phyloP scores from a whole-genome alignment of 37 sponge, comb jelly and placozoan genomes.

The Agelas oroides region DNA sequence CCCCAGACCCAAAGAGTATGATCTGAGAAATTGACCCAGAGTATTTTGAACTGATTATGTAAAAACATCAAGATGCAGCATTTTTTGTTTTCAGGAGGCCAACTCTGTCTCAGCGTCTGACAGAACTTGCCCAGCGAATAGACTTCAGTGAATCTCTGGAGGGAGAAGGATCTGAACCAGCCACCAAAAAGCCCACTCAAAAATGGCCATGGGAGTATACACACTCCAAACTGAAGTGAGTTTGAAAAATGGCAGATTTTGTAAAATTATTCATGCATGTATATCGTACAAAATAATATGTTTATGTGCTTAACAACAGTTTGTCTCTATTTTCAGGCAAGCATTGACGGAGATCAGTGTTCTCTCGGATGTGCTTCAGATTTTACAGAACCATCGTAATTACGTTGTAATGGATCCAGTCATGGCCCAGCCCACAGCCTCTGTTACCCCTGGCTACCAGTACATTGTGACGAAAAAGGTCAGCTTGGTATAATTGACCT shows the following conservation, averaged over 20 bases:
- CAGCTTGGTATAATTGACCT: background rate
- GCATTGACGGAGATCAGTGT: constrained; percentile 81
- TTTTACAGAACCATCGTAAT: constrained; percentile 60
- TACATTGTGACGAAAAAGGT: constrained; percentile 73
- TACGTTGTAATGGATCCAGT: constrained; percentile 74
- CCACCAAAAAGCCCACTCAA: constrained; percentile 51
- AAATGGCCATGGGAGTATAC: constrained; percentile 79
- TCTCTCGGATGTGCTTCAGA: constrained; percentile 69
- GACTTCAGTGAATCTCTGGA: constrained; percentile 52
- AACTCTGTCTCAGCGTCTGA: constrained; percentile 71
- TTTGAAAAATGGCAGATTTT: too few relatives aligned
- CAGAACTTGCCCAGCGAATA: constrained; percentile 69
- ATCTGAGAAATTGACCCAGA: too few relatives aligned
- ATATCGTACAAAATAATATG: too few relatives aligned
- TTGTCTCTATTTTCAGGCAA: constrained; percentile 30
- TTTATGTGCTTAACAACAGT: too few relatives aligned
- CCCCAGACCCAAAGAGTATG: too few relatives aligned
- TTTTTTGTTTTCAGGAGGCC: constrained; percentile 48
- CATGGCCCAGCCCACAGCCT: constrained; percentile 5
- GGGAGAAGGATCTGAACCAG: constrained; percentile 8
- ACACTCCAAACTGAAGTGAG: constrained; percentile 76
- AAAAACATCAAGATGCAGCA: too few relatives aligned
- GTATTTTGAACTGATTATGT: too few relatives aligned
- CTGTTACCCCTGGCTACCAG: constrained; percentile 50
- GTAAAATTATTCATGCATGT: too few relatives aligned